Evolutionary conservation across 2,797 vertebrate species (phyloP).

Genomic region (Lepilemur septentrionalis): DNA sequence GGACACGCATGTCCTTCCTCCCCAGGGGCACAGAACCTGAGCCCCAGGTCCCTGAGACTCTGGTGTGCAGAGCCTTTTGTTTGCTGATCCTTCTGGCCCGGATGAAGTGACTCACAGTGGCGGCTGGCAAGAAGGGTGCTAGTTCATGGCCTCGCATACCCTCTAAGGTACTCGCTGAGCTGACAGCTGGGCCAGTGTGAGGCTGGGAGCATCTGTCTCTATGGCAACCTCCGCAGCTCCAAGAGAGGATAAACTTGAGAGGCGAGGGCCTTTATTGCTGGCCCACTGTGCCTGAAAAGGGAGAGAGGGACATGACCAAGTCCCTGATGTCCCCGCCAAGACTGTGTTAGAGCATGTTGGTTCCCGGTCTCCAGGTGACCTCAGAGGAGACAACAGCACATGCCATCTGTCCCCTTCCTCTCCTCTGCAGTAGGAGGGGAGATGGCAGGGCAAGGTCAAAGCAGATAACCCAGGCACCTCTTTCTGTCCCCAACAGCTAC

Average conservation of each 20-base stretch:
- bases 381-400: neutral
- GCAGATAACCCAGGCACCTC: neutral
- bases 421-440: neutral
- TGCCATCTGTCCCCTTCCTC: neutral
- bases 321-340: neutral
- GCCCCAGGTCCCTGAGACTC: neutral
- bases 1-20: neutral
- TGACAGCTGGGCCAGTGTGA: neutral
- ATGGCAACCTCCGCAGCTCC: neutral
- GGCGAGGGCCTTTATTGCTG: neutral
- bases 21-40: rapidly evolving
- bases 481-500: constrained; percentile 87
- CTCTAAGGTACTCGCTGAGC: neutral
- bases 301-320: neutral
- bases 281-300: neutral
- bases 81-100: neutral
- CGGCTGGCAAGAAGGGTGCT: neutral
- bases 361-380: neutral
- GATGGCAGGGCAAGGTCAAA: neutral
- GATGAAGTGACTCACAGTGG: neutral
- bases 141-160: neutral
- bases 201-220: neutral
- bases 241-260: neutral
- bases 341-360: neutral
- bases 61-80: neutral